Evolutionary conservation across 2,113 vertebrate genomes (phyloP), one percentile per base, ranked within the genome.

Genomic region (Paradoxurus hermaphroditus): DNA sequence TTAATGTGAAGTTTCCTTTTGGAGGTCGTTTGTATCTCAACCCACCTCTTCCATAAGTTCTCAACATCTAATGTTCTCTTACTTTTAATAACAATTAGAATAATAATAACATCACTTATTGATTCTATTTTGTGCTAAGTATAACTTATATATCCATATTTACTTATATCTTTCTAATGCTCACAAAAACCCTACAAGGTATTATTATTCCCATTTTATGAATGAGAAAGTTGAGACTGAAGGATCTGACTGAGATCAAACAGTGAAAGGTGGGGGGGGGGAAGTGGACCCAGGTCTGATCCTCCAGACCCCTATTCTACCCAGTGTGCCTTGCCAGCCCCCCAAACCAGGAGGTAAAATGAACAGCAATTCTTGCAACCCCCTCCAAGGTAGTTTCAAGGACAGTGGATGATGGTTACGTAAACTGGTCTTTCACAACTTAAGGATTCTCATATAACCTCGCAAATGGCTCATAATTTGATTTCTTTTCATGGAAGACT

Each of bases 401-500:
- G 39, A 65, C 21, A 94, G 56, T 36, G 44, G 56, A 19, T 51
- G 44, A 72, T 59, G 53, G 39, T 59, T 93, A 81, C 41, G 23
- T 36, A 79, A 81, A 91, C 75, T 44, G 16, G 67, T 77, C 68
- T 86, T 94, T 65, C 39, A 84, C 75, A 86, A 46, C 83, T 93
- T 86, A 94, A 93, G 41, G 79, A 85, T 72, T 90, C 31, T 34
- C 90, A 70, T 1, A 36, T 51, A 73, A 91, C 62, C 56, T 82
- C 49, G 51, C 53, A 84, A 87, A 73, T 75, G 87, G 83, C 46
- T 93, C 34, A n/a, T 75, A 75, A 73, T 84, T 68, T 36, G 39
- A 68, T 91, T 94, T 91, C 41, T 94, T 90, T 92, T 93, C 81
- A 18, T 68, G 39, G 63, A 84, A 92, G 89, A 73, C 59, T 72